Evolutionary conservation across 2,113 vertebrate genomes (phyloP).

Genomic region (Cryptoleucopteryx plumbea): DNA sequence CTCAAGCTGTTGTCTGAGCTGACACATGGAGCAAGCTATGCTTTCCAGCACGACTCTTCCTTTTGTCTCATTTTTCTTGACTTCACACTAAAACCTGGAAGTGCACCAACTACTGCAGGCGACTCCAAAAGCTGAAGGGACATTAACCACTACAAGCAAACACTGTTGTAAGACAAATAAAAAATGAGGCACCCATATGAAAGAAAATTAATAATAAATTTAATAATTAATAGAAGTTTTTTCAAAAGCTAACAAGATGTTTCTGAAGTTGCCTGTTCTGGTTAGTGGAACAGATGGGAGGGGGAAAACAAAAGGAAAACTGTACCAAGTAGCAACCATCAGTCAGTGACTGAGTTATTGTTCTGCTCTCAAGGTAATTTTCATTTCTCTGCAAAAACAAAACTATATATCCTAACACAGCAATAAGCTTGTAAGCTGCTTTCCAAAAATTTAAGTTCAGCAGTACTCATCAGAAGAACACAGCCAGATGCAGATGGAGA

Average conservation of each 20-base stretch:
- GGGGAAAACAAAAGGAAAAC: neutral
- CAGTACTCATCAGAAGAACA: too few species aligned
- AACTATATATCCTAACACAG: neutral
- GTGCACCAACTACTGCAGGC: neutral
- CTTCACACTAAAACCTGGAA: neutral
- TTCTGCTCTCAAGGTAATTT: neutral
- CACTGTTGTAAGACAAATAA: neutral
- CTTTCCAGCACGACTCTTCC: neutral
- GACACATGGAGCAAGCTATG: fast-evolving
- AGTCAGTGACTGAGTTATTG: neutral
- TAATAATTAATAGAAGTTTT: neutral
- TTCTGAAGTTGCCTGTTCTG: neutral
- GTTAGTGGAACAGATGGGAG: neutral
- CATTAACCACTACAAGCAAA: too few species aligned
- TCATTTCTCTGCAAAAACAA: neutral
- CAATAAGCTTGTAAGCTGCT: too few species aligned
- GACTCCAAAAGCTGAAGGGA: neutral
- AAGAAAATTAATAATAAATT: neutral
- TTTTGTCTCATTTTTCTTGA: neutral
- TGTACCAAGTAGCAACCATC: neutral
- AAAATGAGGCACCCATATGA: neutral
- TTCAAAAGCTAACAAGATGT: neutral
- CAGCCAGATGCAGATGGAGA: neutral
- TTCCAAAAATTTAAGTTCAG: neutral
- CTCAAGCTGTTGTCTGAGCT: too few species aligned